These are phyloP conservation scores for Casuarius casuarius DNA, from an alignment of 2,113 vertebrate genomes.

Conservation along the genomic window DNA sequence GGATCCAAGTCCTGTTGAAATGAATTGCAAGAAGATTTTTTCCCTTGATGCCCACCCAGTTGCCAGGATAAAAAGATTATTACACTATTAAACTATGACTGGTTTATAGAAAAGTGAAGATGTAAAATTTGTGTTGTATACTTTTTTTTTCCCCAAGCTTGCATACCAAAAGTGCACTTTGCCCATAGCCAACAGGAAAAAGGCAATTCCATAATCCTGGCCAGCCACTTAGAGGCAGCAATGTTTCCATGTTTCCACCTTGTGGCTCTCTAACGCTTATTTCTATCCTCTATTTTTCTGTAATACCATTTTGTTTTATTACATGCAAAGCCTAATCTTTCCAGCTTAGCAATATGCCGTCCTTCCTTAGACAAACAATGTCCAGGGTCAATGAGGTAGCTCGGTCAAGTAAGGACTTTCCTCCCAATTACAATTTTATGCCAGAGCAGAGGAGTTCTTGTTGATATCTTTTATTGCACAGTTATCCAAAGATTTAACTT, in stretches of 20 bases:
- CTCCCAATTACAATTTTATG: not conserved
- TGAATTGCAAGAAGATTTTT: not conserved
- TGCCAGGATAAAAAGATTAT: not conserved
- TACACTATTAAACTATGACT: too few relatives aligned
- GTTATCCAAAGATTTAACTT: not conserved
- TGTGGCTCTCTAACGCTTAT: not conserved
- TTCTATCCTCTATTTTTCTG: not conserved
- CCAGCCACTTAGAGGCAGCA: accelerated
- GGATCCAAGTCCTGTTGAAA: not conserved
- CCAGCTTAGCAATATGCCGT: not conserved
- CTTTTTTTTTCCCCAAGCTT: not conserved
- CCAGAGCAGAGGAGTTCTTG: not conserved
- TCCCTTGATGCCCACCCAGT: not conserved
- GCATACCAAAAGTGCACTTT: accelerated
- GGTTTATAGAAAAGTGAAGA: not conserved
- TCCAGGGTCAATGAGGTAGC: not conserved
- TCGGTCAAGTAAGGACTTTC: not conserved
- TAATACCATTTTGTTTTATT: not conserved
- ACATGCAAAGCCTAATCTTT: not conserved
- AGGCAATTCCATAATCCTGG: not conserved
- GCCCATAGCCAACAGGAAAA: accelerated
- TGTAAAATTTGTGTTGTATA: not conserved
- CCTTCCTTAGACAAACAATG: not conserved
- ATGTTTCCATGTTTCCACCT: accelerated
- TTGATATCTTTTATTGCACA: not conserved